Evolutionary conservation across 2,113 vertebrate genomes (phyloP).

Genomic region (Peromyscus polionotus): DNA sequence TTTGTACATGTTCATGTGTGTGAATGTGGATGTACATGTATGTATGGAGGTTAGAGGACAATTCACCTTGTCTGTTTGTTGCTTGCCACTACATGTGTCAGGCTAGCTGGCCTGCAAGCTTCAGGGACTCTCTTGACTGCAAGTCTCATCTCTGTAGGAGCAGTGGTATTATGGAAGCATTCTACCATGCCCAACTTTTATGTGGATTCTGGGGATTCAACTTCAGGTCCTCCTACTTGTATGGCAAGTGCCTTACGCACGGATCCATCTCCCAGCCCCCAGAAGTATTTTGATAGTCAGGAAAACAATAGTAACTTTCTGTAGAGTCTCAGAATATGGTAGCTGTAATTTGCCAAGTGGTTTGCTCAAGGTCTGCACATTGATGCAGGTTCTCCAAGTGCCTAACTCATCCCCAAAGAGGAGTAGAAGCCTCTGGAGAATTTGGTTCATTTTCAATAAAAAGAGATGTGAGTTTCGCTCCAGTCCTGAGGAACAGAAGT

Average conservation of each 20-base stretch:
- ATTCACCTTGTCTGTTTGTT: not conserved
- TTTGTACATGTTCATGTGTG: not conserved
- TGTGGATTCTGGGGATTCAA: not conserved
- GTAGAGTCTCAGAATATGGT: constrained; percentile 5
- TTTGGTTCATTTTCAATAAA: constrained; percentile 51
- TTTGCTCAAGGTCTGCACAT: not conserved
- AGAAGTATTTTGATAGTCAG: not conserved
- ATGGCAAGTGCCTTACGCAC: not conserved
- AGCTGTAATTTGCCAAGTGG: constrained; percentile 44
- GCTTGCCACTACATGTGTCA: not conserved
- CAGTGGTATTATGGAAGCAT: not conserved
- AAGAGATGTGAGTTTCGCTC: constrained; percentile 26
- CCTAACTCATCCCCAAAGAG: not conserved
- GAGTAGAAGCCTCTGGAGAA: constrained; percentile 24
- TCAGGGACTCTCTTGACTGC: not conserved
- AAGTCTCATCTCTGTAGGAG: not conserved
- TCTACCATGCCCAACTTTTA: not conserved
- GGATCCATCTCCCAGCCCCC: not conserved
- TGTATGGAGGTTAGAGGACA: not conserved
- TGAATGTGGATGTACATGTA: not conserved
- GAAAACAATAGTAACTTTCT: constrained; percentile 46
- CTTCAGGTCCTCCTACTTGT: not conserved
- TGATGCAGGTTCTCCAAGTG: constrained; percentile 34
- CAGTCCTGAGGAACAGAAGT: not conserved
- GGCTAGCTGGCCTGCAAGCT: not conserved